Base-by-base conservation (phyloP, 2,888 invertebrate species). In the Eupeodes latifasciatus region DNA sequence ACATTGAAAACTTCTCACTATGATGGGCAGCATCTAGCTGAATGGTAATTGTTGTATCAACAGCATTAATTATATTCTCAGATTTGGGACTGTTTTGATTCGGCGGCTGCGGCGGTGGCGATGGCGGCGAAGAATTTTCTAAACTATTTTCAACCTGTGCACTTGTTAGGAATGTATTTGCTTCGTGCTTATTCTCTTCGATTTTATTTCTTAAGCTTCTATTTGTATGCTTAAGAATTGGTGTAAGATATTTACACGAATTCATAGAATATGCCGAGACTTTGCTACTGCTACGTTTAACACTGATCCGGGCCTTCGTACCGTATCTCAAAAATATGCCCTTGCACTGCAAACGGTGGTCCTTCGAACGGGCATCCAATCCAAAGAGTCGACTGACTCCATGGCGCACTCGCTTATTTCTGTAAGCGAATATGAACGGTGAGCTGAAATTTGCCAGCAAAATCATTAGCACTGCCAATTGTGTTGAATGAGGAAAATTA, bases 341-440 rank as follows among this genome's bases (percentile, higher is more conserved):
- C 34, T 92, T 91, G 10, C 93, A 91, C 75, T 93, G 91, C 64
- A 93, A 82, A 0, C 90, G 79, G 4, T 92, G 91, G 34, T 92
- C 92, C 36, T 90, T 90, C 40, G 91, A 90, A 19, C 91, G 90
- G 2, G 91, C 89, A 69, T 93, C 92, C 14, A 94, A 83, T 11
- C 93, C 92, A 49, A 93, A 92, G n/a, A 94, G 88, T 0, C 93
- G 92, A 82, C 92, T 93, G 2, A 94, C 93, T 27, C 94, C 94
- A 16, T 94, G 92, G 4, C 94, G 91, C 55, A 94, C 94, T 10
- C 93, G 92, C 87, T 94, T 94, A 83, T 94, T 94, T 81, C 94
- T 92, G 81, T 94, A 94, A 53, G 94, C 94, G 81, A 94, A 94
- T 69, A 94, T 94, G 87, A 94, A 93, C 14, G 94, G 94, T 34